Conservation (phyloP, 2,797 vertebrate species). For the Pangasius krempfi region DNA sequence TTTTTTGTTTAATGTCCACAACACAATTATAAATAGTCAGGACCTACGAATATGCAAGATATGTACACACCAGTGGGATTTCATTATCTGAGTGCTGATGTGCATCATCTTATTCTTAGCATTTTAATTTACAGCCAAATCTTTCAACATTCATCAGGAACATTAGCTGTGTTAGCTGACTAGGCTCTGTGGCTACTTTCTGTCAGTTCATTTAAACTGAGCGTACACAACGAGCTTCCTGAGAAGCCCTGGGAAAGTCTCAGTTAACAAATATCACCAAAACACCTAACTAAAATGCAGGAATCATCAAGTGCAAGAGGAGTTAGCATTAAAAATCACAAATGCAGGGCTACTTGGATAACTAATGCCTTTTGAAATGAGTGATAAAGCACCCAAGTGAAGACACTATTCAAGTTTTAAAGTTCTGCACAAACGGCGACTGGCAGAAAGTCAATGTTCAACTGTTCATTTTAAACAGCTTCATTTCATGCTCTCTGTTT, state of each 20-base stretch:
- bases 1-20: neutral
- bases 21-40: neutral
- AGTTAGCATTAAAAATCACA: neutral
- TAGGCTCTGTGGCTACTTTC: neutral
- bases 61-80: neutral
- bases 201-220: neutral
- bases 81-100: neutral
- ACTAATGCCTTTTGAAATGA: neutral
- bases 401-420: slow-evolving; percentile 24
- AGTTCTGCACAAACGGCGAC: slow-evolving; percentile 4
- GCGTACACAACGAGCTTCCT: neutral
- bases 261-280: neutral
- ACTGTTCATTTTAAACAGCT: slow-evolving; percentile 55
- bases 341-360: neutral
- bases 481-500: slow-evolving; percentile 61
- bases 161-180: neutral
- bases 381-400: neutral
- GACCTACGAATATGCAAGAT: neutral
- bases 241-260: neutral
- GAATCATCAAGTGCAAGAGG: neutral
- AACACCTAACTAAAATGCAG: neutral
- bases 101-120: neutral
- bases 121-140: neutral
- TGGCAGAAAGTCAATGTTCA: slow-evolving; percentile 42
- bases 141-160: neutral